Evolutionary conservation across 2,113 vertebrate genomes (phyloP), one percentile per base, ranked within the genome.

Genomic region (Ptychochromis oligacanthus): DNA sequence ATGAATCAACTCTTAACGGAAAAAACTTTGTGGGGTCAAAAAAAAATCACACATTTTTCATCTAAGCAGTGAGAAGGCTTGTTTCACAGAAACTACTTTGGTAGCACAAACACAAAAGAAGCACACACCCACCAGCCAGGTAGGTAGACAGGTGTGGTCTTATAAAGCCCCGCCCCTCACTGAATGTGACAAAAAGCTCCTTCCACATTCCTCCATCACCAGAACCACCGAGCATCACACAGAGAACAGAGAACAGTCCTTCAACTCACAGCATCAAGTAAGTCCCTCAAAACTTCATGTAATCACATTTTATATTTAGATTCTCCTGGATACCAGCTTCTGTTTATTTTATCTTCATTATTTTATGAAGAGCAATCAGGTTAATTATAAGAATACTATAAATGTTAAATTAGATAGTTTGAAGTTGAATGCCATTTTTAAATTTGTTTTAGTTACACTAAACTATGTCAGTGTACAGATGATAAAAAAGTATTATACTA

Each of bases 201-300:
- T 13, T 72, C 65, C 17, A 72, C 65, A 52, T 72, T 72, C 17
- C 10, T 72, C 43, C 43, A 52, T 20, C 24, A 28, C 17, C 43
- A 72, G 65, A 52, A 52, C 49, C 18, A 43, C 1, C 1, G 65
- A n/a, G 12, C 65, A 31, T 72, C 43, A 18, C 64, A 70, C 40
- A 26, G 40, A 28, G 2, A 56, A 58, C 70, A 18, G 26, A 28
- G 26, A 55, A 59, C 20, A 7, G 13, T 10, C 18, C 9, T 31
- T n/a, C 43, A 34, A 11, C 34, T 61, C 3, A 67, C 56, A 55
- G 20, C 40, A 76, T 18, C 22, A 38, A 61, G 91, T 91, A 34
- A 84, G 87, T 81, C 18, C 22, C 28, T 31, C 5, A 55, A 56
- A 52, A 11, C 40, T 1, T 43, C 1, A 38, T 38, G 4, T 17